Percentiles rank a stretch among this genome's conserved stretches.
These are phyloP conservation scores for Uria lomvia DNA, from an alignment of 2,113 vertebrate species.

Conservation along the genomic window DNA sequence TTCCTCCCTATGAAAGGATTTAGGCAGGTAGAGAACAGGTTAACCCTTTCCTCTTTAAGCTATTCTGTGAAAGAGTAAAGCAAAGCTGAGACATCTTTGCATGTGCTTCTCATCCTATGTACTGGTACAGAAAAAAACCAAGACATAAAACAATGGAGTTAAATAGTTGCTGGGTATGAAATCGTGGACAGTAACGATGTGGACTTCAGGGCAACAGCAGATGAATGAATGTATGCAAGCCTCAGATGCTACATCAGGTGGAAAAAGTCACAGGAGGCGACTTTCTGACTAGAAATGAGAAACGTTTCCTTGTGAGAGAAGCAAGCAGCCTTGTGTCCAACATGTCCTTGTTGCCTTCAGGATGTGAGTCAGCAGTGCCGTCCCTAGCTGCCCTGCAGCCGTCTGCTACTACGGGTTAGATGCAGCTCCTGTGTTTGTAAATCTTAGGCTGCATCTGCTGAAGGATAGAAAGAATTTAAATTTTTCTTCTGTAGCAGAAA, in stretches of 20 bases:
- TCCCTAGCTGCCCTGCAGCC: not conserved
- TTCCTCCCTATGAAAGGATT: not conserved
- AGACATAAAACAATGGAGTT: not conserved
- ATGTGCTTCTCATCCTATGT: not conserved
- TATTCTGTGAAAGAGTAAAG: not conserved
- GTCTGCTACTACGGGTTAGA: not conserved
- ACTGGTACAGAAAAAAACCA: not conserved
- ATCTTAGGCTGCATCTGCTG: not conserved
- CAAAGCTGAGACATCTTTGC: not conserved
- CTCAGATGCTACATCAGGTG: not conserved
- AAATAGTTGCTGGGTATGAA: not conserved
- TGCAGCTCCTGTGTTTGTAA: not conserved
- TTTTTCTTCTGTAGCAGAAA: not conserved
- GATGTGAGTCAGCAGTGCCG: not conserved
- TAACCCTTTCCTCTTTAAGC: not conserved
- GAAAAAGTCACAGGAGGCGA: not conserved
- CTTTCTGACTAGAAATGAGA: not conserved
- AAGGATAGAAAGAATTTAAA: not conserved
- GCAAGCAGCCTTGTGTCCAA: not conserved
- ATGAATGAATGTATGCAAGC: not conserved
- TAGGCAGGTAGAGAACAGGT: not conserved
- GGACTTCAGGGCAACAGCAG: not conserved
- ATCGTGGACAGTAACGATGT: not conserved
- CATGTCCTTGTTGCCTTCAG: not conserved
- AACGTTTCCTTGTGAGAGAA: not conserved